These are phyloP conservation scores for Megaceryle torquata DNA, from an alignment of 2,113 vertebrate species.

Conservation along the genomic window DNA sequence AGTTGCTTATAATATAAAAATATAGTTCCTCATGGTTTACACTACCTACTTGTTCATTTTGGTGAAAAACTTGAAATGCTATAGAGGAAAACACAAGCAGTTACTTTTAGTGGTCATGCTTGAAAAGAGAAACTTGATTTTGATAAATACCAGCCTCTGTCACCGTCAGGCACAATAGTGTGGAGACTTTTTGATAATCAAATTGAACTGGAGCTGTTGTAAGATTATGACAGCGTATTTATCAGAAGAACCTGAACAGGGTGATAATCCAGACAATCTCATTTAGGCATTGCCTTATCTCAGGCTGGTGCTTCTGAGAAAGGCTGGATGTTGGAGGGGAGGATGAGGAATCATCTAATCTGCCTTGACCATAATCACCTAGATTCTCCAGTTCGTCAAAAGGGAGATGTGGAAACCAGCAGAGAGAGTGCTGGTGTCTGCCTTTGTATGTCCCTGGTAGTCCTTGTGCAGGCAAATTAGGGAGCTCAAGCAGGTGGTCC, in stretches of 20 bases:
- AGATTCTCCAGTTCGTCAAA: background rate
- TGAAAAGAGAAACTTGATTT: background rate
- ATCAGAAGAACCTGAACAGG: background rate
- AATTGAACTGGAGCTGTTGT: background rate
- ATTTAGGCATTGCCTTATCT: background rate
- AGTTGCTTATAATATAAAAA: background rate
- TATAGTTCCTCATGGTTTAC: background rate
- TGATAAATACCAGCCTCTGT: background rate
- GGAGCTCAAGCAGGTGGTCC: background rate
- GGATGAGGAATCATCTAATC: background rate
- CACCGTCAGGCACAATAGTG: background rate
- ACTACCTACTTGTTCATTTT: background rate
- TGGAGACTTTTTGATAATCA: background rate
- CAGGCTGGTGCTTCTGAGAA: background rate
- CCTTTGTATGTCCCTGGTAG: accelerated
- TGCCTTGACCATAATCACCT: background rate
- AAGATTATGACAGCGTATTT: background rate
- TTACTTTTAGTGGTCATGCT: background rate
- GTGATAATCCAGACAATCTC: background rate
- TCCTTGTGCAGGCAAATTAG: background rate
- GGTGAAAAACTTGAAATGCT: background rate
- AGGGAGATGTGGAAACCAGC: background rate
- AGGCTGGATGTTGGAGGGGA: background rate
- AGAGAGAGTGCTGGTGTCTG: accelerated
- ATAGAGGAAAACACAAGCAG: background rate